A percentile compares a stretch with the other conserved stretches of the same genome.
These are phyloP conservation scores for Aphyosemion australe DNA, from an alignment of 2,113 vertebrate species.

Conservation along the genomic window DNA sequence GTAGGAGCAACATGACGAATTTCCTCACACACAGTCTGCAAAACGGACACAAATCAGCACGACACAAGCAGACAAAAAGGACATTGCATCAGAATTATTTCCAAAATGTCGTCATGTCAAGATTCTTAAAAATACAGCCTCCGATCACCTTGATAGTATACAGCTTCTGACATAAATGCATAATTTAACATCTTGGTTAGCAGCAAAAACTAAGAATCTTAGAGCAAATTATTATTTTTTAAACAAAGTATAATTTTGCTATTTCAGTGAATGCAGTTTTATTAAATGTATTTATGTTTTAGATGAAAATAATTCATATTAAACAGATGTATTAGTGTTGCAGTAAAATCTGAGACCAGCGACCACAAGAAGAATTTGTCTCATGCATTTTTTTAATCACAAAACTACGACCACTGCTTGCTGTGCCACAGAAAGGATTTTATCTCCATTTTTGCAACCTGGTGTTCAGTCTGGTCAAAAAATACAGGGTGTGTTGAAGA, in stretches of 20 bases:
- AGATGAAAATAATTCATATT: too few species aligned
- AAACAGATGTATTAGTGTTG: not conserved
- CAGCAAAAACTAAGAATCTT: not conserved
- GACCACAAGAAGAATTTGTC: slow-evolving; percentile 65
- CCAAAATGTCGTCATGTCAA: too few species aligned
- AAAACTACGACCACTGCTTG: slow-evolving; percentile 79
- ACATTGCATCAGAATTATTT: too few species aligned
- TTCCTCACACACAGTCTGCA: slow-evolving; percentile 91
- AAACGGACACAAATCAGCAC: slow-evolving; percentile 36
- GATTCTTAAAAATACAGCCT: too few species aligned
- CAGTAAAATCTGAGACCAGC: not conserved
- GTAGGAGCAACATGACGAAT: slow-evolving; percentile 76
- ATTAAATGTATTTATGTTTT: too few species aligned
- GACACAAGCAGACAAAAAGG: slow-evolving; percentile 6
- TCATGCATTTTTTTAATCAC: slow-evolving; percentile 72
- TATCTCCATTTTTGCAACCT: slow-evolving; percentile 62
- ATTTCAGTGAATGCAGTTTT: too few species aligned
- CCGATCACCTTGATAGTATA: too few species aligned
- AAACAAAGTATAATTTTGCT: not conserved
- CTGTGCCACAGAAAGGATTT: slow-evolving; percentile 73
- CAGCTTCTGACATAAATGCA: too few species aligned
- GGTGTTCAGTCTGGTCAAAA: slow-evolving; percentile 67
- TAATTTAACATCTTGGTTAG: not conserved
- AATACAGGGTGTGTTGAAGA: slow-evolving; percentile 66
- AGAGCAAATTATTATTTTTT: not conserved